These are phyloP conservation scores for Myotis daubentonii DNA, from an alignment of 2,797 vertebrate genomes.

Conservation along the genomic window DNA sequence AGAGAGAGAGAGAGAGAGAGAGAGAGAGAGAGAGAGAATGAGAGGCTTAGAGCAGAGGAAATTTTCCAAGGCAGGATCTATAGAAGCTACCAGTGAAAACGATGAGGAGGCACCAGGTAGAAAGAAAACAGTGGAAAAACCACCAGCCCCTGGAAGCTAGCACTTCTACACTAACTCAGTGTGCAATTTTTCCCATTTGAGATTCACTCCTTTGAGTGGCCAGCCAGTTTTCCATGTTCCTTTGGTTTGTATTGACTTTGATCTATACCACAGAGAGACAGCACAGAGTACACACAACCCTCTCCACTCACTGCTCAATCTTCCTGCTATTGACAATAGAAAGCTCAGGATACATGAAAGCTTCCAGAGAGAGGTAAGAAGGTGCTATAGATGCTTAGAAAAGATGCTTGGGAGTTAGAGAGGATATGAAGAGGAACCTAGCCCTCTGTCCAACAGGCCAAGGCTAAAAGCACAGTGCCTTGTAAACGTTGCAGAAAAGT, in stretches of 20 bases:
- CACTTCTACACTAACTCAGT: background rate
- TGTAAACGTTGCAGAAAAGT: background rate
- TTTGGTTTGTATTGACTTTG: background rate
- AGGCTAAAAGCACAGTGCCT: background rate
- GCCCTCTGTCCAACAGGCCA: background rate
- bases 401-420: background rate
- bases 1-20: too few relatives aligned
- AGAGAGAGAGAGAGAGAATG: background rate
- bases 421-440: background rate
- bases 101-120: fast-evolving
- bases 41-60: background rate
- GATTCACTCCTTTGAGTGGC: background rate
- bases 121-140: background rate
- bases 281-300: background rate
- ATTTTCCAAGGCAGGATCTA: background rate
- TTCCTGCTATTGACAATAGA: background rate
- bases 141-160: background rate
- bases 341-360: background rate
- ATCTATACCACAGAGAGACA: background rate
- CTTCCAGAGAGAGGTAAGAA: background rate
- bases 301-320: background rate
- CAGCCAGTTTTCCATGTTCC: background rate
- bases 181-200: background rate
- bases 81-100: background rate
- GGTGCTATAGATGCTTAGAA: background rate